These are phyloP conservation scores for Gibbula magus DNA, from an alignment of 2,888 invertebrate genomes.

Conservation along the genomic window DNA sequence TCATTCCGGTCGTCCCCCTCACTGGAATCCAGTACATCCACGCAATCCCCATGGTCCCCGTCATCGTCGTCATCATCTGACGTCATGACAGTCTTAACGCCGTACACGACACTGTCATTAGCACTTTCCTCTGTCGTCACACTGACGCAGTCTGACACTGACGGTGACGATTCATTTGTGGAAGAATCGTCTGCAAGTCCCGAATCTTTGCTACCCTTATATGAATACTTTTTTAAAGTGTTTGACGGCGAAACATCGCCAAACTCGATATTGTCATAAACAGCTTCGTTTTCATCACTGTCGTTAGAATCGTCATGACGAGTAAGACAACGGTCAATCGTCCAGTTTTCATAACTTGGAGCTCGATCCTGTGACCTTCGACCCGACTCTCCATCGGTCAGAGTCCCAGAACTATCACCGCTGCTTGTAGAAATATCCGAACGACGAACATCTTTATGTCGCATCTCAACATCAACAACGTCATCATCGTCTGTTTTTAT, in stretches of 20 bases:
- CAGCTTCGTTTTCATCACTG: background rate
- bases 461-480: background rate
- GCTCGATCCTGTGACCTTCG: background rate
- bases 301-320: background rate
- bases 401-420: background rate
- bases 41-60: background rate
- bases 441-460: background rate
- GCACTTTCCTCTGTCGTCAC: background rate
- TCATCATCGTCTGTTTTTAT: background rate
- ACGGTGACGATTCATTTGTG: background rate
- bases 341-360: conserved; percentile 35
- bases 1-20: background rate
- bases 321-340: conserved; percentile 32
- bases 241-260: background rate
- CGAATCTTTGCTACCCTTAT: conserved; percentile 36
- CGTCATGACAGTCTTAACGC: background rate
- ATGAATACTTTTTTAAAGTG: conserved; percentile 1
- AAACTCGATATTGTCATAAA: background rate
- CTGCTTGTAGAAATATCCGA: background rate
- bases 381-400: background rate
- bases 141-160: background rate
- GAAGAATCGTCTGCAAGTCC: conserved; percentile 31
- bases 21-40: conserved; percentile 4
- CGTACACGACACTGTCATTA: background rate
- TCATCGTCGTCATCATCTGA: background rate